Evolutionary conservation across 2,888 invertebrate species (phyloP).

Genomic region (Ormyrus rosae): DNA sequence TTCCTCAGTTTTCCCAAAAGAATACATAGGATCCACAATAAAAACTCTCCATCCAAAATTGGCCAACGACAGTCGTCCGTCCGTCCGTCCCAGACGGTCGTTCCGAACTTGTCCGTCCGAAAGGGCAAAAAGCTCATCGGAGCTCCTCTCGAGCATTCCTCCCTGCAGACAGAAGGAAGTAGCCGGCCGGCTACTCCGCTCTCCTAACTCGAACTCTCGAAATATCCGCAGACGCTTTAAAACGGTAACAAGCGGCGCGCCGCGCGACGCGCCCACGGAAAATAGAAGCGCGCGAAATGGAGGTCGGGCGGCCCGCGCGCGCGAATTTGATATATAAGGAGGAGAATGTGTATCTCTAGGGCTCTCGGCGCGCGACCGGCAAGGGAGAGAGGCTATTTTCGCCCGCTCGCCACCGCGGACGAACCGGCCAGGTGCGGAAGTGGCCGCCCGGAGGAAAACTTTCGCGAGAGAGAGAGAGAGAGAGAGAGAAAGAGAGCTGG

Average conservation of each 20-base stretch:
- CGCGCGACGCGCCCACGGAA: conserved; percentile 59
- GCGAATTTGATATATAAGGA: conserved; percentile 36
- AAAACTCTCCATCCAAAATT: no score
- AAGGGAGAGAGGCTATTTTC: conserved; percentile 8
- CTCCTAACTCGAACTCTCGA: conserved; percentile 62
- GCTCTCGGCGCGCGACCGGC: not conserved
- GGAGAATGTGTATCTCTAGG: conserved; percentile 22
- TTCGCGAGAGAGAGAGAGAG: no score
- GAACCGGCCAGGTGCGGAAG: no score
- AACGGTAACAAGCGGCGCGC: conserved; percentile 61
- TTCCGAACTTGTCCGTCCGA: no score
- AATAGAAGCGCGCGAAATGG: conserved; percentile 65
- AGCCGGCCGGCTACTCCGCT: not conserved
- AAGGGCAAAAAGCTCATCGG: no score
- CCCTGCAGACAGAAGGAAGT: not conserved
- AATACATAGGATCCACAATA: no score
- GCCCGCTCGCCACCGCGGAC: not conserved
- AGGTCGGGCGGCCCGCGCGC: conserved; percentile 38
- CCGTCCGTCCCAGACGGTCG: no score
- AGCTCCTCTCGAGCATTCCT: no score
- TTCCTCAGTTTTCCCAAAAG: no score
- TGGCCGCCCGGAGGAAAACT: no score
- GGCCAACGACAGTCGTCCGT: no score
- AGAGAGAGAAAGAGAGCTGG: no score
- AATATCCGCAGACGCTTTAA: conserved; percentile 73